A percentile compares a stretch with the other conserved stretches of the same genome.
These are phyloP conservation scores for Bucco capensis DNA, from an alignment of 2,113 vertebrate species.

Conservation along the genomic window DNA sequence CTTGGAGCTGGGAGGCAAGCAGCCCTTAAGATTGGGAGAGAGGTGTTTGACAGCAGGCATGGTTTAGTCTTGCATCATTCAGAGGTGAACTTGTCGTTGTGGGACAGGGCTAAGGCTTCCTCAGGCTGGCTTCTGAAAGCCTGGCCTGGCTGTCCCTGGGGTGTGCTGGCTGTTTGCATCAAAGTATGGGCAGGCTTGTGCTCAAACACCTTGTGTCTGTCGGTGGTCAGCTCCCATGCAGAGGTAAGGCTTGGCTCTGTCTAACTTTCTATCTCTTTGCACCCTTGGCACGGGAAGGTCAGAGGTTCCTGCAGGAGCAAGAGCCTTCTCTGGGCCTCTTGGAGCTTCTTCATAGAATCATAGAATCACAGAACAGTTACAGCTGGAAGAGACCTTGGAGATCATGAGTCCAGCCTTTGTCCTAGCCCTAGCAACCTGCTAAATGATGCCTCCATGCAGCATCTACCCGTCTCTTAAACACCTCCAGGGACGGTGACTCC, in stretches of 20 bases:
- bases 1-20: background rate
- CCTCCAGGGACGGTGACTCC: no score
- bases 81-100: accelerated
- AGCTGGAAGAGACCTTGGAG: no score
- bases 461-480: no score
- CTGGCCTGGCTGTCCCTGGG: accelerated
- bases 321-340: background rate
- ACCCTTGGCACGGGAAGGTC: background rate
- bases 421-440: no score
- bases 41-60: background rate
- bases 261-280: accelerated
- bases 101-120: background rate
- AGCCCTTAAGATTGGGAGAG: background rate
- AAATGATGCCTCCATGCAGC: no score
- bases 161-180: background rate
- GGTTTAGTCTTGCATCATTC: background rate
- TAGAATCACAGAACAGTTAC: no score
- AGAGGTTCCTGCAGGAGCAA: background rate
- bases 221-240: accelerated
- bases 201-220: accelerated
- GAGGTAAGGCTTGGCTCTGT: background rate
- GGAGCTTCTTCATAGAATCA: no score
- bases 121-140: background rate
- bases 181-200: background rate
- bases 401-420: no score